Conservation (phyloP, 2,113 vertebrate species). For the Copsychus sechellarum region DNA sequence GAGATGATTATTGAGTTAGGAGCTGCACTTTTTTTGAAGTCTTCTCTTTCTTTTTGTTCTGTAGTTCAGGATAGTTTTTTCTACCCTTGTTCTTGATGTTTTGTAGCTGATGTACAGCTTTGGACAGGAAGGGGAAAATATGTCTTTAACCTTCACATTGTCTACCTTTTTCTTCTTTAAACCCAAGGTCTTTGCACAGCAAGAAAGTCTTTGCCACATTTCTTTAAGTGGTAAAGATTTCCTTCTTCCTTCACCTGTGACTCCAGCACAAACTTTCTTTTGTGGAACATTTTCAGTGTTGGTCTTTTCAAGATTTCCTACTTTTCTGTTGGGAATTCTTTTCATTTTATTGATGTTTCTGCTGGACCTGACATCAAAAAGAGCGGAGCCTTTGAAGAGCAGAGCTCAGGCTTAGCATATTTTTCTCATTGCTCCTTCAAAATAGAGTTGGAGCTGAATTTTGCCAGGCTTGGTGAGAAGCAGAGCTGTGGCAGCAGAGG, state of each 20-base stretch:
- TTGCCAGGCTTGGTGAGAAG: background rate
- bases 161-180: background rate
- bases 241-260: slow-evolving; percentile 49
- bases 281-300: slow-evolving; percentile 11
- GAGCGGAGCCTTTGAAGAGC: background rate
- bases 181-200: slow-evolving; percentile 30
- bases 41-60: background rate
- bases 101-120: background rate
- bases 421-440: background rate
- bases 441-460: background rate
- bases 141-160: background rate
- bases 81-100: background rate
- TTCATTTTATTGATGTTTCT: slow-evolving; percentile 24
- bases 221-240: slow-evolving; percentile 47
- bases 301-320: slow-evolving; percentile 46
- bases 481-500: background rate
- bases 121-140: background rate
- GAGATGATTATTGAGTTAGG: background rate
- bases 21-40: background rate
- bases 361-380: background rate
- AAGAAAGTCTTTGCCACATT: background rate
- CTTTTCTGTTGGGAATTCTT: slow-evolving; percentile 36
- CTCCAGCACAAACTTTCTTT: slow-evolving; percentile 29
- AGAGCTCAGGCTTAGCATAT: background rate
- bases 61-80: background rate